Evolutionary conservation across 2,797 vertebrate species (phyloP).

Genomic region (Caiman crocodilus): DNA sequence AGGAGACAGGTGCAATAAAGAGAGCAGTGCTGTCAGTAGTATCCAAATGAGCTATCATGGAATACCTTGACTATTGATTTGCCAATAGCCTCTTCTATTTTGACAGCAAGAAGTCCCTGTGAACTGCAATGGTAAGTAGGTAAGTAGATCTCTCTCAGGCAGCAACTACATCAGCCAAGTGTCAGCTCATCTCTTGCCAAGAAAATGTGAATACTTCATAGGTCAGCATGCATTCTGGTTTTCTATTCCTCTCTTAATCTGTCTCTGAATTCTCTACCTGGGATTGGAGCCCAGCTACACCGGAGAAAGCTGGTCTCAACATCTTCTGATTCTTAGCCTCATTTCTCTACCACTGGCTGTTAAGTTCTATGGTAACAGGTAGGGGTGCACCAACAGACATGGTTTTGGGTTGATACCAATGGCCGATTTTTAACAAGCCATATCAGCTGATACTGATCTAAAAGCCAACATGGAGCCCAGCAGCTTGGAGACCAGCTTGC

Average conservation of each 20-base stretch:
- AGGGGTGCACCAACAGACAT: not conserved
- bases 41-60: slow-evolving; percentile 63
- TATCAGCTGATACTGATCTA: too few species aligned
- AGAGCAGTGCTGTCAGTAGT: slow-evolving; percentile 48
- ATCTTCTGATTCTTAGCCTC: fast-evolving
- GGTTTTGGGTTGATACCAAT: too few species aligned
- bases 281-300: not conserved
- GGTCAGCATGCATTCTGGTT: slow-evolving; percentile 7
- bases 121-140: not conserved
- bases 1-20: slow-evolving; percentile 54
- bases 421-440: too few species aligned
- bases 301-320: not conserved
- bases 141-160: slow-evolving; percentile 58
- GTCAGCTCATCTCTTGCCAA: slow-evolving; percentile 65
- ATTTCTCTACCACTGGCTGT: not conserved
- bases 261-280: slow-evolving; percentile 6
- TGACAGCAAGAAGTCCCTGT: too few species aligned
- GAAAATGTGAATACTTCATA: slow-evolving; percentile 42
- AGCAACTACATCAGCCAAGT: slow-evolving; percentile 56
- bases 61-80: slow-evolving; percentile 55
- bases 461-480: too few species aligned
- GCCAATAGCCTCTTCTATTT: slow-evolving; percentile 72
- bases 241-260: slow-evolving; percentile 31
- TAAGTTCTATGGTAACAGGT: fast-evolving
- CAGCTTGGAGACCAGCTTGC: too few species aligned